Percentiles rank a stretch among this genome's conserved stretches.
Conservation (phyloP, 2,113 vertebrate species). For the Sturnira hondurensis region DNA sequence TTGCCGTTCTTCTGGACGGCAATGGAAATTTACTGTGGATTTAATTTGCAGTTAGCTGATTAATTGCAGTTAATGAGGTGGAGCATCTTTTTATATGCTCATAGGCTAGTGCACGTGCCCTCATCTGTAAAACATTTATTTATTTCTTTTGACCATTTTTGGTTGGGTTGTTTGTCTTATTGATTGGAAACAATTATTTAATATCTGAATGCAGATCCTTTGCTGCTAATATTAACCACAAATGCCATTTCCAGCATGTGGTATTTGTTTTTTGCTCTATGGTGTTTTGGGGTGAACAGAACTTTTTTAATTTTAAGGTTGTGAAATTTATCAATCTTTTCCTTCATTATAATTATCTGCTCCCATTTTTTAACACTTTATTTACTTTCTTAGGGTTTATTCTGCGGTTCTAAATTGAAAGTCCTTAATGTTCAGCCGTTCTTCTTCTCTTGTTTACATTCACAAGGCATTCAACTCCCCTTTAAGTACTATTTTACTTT, state of each 20-base stretch:
- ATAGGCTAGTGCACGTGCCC: not conserved
- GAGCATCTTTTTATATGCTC: not conserved
- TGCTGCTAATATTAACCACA: not conserved
- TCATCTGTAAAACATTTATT: not conserved
- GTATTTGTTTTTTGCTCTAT: not conserved
- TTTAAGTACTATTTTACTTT: not conserved
- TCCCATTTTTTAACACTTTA: not conserved
- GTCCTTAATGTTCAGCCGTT: not conserved
- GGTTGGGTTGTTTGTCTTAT: not conserved
- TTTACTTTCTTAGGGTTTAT: not conserved
- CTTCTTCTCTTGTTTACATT: not conserved
- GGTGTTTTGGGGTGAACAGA: not conserved
- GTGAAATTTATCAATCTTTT: not conserved
- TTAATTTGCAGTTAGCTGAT: not conserved
- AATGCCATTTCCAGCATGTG: not conserved
- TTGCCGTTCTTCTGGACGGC: not conserved
- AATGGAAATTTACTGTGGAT: not conserved
- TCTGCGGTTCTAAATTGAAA: not conserved
- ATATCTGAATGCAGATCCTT: not conserved
- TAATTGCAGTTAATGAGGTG: not conserved
- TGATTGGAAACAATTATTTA: not conserved
- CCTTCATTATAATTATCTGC: not conserved
- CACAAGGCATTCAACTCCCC: not conserved
- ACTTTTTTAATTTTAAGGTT: slow-evolving; percentile 13
- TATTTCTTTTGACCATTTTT: not conserved